Percentiles rank a stretch among this genome's conserved stretches.
Evolutionary conservation across 2,797 vertebrate genomes (phyloP).

Genomic region (Tokudaia muenninki): DNA sequence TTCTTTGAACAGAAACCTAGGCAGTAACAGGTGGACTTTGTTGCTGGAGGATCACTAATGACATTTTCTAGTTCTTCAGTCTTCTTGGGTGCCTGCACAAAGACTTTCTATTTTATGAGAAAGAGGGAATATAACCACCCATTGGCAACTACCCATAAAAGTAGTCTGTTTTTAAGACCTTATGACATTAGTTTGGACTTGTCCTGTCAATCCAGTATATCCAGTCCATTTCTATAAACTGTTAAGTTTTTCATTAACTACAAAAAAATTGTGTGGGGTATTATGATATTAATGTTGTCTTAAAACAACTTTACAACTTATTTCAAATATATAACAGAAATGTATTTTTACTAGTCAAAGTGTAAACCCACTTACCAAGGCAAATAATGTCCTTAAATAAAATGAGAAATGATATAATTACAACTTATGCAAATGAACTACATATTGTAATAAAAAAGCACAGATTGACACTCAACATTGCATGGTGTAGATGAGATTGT

Average conservation of each 20-base stretch:
- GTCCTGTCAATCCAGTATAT: background rate
- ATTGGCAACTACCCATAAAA: background rate
- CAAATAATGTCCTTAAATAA: background rate
- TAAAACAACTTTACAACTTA: constrained; percentile 17
- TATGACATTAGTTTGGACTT: background rate
- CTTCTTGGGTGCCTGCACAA: background rate
- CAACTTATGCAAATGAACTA: constrained; percentile 30
- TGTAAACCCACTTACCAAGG: background rate
- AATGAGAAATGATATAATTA: constrained; percentile 8
- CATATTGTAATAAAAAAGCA: background rate
- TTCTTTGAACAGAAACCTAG: background rate
- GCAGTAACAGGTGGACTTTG: background rate
- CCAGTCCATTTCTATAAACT: background rate
- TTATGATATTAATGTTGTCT: background rate
- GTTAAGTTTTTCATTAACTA: background rate
- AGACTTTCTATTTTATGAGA: background rate
- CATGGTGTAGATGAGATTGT: background rate
- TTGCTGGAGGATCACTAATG: background rate
- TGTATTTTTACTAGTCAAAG: background rate
- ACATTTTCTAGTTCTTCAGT: background rate
- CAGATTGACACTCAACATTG: background rate
- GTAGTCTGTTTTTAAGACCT: background rate
- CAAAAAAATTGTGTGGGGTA: background rate
- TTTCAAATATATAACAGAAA: background rate
- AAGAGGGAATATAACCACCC: background rate